Base-by-base conservation (phyloP, 2,888 invertebrate genomes). In the Malthinus seriepunctatus region DNA sequence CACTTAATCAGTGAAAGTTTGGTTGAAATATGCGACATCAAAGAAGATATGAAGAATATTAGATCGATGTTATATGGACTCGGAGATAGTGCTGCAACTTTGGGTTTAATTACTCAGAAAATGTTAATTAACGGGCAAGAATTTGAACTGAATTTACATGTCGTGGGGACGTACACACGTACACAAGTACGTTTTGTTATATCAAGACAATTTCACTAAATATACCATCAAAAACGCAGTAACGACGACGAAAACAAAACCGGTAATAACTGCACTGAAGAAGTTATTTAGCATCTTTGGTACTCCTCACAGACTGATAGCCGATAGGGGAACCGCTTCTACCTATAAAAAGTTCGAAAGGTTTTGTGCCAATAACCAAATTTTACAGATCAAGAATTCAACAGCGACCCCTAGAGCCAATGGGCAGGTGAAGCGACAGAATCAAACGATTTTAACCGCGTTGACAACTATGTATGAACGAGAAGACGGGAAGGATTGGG, bases 391-490 rank as follows among this genome's bases (percentile, higher is more conserved):
- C n/a, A 23, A 12, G 14, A 51, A 51, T n/a, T 42, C 51, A 6
- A 51, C 51, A n/a, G 44, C 51, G 8, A 33, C 51, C 9, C 51
- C 51, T 10, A 51, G 51, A 23, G 50, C 38, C 7, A 50, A 50
- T 31, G 50, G 38, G 8, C 50, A 50, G 9, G 38, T 50, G 1
- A 42, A 51, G 14, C 14, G 44, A 23, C 32, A 31, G 4, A 46
- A 46, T 9, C 23, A 14, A 11, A 32, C 46, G 4, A 2, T 46
- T 3, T 14, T 31, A 14, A 23, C 9, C 3, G 46, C 46, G 7
- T 23, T 46, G 8, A 46, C 46, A 11, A 46, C 46, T 3, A 46
- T 5, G 9, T 46, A 46, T 31, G 11, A 46, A 8, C 8, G 15
- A 46, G 46, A 46, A 32, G 15, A 46, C 8, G 46, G 46, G 3